Conservation (phyloP, 2,888 invertebrate species). For the Hydrotaea cyrtoneurina region DNA sequence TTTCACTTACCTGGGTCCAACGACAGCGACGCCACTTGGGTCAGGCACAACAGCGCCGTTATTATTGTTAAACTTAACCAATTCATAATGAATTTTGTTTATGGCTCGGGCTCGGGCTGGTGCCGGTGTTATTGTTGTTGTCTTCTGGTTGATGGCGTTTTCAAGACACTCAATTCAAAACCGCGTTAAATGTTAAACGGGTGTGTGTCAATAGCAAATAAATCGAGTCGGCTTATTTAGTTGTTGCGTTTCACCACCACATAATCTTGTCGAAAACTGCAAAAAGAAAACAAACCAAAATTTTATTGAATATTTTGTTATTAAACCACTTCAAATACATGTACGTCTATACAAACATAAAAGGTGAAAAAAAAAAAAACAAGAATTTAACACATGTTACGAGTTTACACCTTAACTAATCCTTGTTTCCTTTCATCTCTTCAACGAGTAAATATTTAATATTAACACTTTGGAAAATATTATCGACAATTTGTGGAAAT, state of each 20-base stretch:
- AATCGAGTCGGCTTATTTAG: conserved; percentile 46
- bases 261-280: conserved; percentile 64
- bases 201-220: conserved; percentile 63
- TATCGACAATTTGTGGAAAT: conserved; percentile 26
- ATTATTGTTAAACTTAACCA: conserved; percentile 73
- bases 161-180: conserved; percentile 22
- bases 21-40: conserved; percentile 78
- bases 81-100: conserved; percentile 73
- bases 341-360: neutral
- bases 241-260: conserved; percentile 30
- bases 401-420: neutral
- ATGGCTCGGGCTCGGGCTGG: conserved; percentile 53
- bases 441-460: conserved; percentile 49
- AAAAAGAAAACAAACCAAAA: conserved; percentile 51
- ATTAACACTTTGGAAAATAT: conserved; percentile 47
- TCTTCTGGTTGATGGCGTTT: conserved; percentile 18
- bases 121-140: conserved; percentile 5
- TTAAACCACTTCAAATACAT: conserved; percentile 22
- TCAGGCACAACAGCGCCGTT: conserved; percentile 74
- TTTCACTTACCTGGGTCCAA: conserved; percentile 80
- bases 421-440: neutral
- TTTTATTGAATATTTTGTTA: conserved; percentile 47
- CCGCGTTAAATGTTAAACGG: conserved; percentile 36
- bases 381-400: conserved; percentile 41
- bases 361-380: neutral